Evolutionary conservation across 2,797 vertebrate species (phyloP).

Genomic region (Pantherophis alleghaniensis): DNA sequence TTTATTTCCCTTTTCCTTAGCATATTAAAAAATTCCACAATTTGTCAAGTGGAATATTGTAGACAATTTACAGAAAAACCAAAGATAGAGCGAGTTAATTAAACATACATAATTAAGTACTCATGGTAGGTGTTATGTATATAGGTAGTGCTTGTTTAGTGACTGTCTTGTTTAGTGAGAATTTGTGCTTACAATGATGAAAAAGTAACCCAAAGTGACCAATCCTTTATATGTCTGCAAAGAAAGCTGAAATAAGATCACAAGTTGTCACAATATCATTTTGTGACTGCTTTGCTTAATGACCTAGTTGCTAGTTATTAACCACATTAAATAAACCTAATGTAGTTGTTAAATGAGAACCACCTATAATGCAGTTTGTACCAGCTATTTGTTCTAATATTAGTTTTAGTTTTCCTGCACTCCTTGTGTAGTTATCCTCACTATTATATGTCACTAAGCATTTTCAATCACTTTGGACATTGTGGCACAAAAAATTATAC

Average conservation of each 20-base stretch:
- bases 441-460: neutral
- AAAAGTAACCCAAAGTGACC: neutral
- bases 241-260: neutral
- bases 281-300: neutral
- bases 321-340: neutral
- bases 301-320: neutral
- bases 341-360: neutral
- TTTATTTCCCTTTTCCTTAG: slow-evolving; percentile 4
- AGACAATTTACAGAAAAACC: neutral
- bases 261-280: neutral
- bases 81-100: neutral
- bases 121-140: neutral
- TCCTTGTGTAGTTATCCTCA: neutral
- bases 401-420: neutral
- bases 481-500: neutral
- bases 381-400: neutral
- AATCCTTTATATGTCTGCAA: neutral
- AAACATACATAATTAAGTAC: neutral
- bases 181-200: neutral
- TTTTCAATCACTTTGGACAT: neutral
- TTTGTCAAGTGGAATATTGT: neutral
- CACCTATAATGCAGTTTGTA: neutral
- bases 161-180: neutral
- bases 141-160: neutral
- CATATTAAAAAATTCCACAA: neutral